A percentile compares a stretch with the other conserved stretches of the same genome.
Evolutionary conservation across 2,113 vertebrate genomes (phyloP).

Genomic region (Tragelaphus imberbis): DNA sequence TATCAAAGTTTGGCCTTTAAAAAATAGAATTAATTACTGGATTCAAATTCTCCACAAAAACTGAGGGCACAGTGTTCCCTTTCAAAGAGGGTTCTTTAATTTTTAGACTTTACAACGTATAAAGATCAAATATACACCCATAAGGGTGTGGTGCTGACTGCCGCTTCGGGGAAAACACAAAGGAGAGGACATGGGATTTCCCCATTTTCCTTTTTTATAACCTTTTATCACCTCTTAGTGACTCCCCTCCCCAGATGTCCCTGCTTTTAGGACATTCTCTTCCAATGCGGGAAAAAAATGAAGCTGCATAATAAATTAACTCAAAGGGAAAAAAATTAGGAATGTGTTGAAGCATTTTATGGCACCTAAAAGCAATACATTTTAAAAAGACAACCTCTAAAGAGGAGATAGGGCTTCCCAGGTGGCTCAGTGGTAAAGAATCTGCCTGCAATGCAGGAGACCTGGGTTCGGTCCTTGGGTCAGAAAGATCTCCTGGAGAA

Average conservation of each 20-base stretch:
- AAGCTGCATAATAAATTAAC: neutral
- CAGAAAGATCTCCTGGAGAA: neutral
- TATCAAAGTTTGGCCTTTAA: neutral
- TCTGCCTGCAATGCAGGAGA: neutral
- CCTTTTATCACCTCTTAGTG: neutral
- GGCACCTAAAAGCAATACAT: neutral
- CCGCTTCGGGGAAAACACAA: neutral
- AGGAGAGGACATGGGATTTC: neutral
- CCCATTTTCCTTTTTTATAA: neutral
- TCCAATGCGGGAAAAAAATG: neutral
- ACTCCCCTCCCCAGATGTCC: neutral
- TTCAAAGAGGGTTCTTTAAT: neutral
- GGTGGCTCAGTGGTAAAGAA: neutral
- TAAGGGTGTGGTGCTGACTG: neutral
- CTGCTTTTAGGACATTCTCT: neutral
- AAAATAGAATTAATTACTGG: neutral
- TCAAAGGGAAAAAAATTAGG: neutral
- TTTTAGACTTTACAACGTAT: neutral
- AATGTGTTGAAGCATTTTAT: neutral
- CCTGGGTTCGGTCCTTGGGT: neutral
- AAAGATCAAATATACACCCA: neutral
- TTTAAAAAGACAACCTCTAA: neutral
- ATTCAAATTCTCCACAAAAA: neutral
- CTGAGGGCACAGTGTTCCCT: neutral
- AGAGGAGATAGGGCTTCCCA: neutral